Base-by-base conservation (phyloP, 35 echinoderm and acorn worm genomes). In the Lytechinus variegatus region DNA sequence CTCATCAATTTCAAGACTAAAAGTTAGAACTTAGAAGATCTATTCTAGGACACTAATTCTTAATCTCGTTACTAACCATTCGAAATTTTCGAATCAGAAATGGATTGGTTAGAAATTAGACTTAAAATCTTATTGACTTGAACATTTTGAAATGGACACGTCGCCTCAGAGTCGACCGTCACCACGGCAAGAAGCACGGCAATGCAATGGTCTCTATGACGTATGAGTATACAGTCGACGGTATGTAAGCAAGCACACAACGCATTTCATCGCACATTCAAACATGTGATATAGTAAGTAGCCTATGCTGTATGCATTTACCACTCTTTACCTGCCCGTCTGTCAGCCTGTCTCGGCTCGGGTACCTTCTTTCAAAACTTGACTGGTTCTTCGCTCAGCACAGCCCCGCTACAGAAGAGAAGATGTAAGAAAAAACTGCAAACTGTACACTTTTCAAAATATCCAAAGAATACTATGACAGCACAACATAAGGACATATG, bases 401-500 rank as follows among this genome's bases (percentile, higher is more conserved):
- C 29, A 90, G 52, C 88, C 88, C 88, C 28, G 52, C 28, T 14
- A 90, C 29, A 13, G 11, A 13, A 44, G 52, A 90, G 27, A 90
- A 90, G 88, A 52, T 90, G 88, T 52, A 4, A 90, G 88, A 90
- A 90, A 33, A n/a, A 44, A 13, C 14, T 90, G 28, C 52, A 90
- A 90, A 54, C 16, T 90, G 88, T 5, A 52, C 33, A 44, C 52
- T 90, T 90, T 54, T 90, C 52, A 90, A 90, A 44, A 90, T 90
- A 16, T 28, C 13, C 0, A 52, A 54, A 44, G 9, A 90, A 44
- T 52, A 12, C 13, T 54, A 90, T 54, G 10, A 90, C 88, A 90
- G 29, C 88, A 54, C 13, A 90, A 90, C 88, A 90, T 52, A 90
- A 54, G 88, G 27, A 54, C 88, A 90, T 90, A 90, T 90, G 28